Base-by-base conservation (phyloP, 2,888 invertebrate genomes). In the Cistogaster globosa region DNA sequence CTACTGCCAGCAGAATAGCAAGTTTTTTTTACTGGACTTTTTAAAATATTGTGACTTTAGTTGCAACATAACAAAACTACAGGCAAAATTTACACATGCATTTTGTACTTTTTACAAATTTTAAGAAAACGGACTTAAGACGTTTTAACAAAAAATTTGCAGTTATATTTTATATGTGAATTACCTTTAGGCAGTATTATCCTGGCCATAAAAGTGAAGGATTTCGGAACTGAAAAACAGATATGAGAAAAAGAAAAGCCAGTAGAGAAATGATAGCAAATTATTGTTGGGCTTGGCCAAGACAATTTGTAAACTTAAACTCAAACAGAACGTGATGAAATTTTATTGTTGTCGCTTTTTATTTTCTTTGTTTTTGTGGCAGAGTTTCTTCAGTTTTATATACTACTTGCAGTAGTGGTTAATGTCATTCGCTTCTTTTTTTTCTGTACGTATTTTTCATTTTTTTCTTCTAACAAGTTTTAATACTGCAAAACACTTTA, bases 251-350 rank as follows among this genome's bases (percentile, higher is more conserved):
- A 77, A 81, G 60, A 77, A 58, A 77, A 69, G 22, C 0, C 45
- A 57, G 48, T 45, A 75, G 79, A 75, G 63, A 83, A 68, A 74
- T 68, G 60, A 16, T 57, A 78, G 51, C 57, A 82, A 57, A 57
- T 63, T 62, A 69, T 51, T 62, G 77, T 58, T 67, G 68, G 55
- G 69, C 62, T 74, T 75, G 81, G 77, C 85, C 83, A 75, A 79
- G 78, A 86, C 81, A 84, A 84, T 86, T 87, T 84, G 80, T 86
- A 77, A 81, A 75, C 81, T 80, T 82, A 81, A 86, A 89, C 90
- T 72, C 71, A 48, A 74, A 71, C 58, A 62, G 77, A 63, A 87
- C 87, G 88, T 87, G 87, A 85, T 86, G 82, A 87, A 87, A 87
- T 85, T 76, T 67, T 53, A 51, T 76, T 72, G 18, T 51, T 22